phyloP scores from a whole-genome alignment of 2,113 vertebrate species.

The Nanorana parkeri region DNA sequence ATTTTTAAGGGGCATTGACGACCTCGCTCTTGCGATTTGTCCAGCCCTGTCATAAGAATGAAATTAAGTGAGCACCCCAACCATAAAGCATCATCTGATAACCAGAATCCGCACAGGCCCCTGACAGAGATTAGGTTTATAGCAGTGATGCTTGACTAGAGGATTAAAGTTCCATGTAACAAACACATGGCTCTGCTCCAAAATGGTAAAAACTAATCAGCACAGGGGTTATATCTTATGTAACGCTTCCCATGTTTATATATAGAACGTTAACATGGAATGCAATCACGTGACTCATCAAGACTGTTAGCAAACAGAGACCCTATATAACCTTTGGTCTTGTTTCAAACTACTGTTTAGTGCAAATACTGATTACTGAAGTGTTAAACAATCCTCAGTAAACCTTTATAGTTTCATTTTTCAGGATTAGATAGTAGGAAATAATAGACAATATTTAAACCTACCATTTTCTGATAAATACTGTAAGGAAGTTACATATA shows the following conservation, averaged over 20 bases:
- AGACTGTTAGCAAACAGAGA: no score
- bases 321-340: no score
- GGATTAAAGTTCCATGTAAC: conserved; percentile 11
- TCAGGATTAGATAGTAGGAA: no score
- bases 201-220: neutral
- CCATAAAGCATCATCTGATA: neutral
- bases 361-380: no score
- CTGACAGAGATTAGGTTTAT: neutral
- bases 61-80: neutral
- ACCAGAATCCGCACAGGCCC: neutral
- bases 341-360: no score
- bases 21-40: no score
- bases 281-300: neutral
- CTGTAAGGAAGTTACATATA: no score
- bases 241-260: neutral
- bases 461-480: no score
- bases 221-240: neutral
- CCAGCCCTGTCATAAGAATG: neutral
- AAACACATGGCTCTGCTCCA: neutral
- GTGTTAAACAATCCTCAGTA: no score
- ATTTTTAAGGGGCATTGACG: no score
- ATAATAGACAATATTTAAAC: no score
- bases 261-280: neutral
- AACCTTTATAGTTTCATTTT: no score
- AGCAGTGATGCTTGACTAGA: neutral